Conservation (phyloP, 2,888 invertebrate genomes). For the Polymixis flavicincta region DNA sequence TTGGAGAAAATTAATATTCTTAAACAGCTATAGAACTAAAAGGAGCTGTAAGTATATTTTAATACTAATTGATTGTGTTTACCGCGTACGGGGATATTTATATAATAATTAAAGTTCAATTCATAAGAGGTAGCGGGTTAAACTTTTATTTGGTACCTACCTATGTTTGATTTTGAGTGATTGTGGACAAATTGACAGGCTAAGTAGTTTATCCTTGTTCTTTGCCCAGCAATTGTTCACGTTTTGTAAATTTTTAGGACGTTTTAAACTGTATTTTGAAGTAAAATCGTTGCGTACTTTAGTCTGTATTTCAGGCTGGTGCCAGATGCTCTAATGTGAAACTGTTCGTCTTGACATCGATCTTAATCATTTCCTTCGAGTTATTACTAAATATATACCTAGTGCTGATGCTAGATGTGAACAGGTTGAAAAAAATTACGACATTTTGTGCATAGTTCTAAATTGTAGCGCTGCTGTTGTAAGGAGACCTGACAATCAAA, state of each 20-base stretch:
- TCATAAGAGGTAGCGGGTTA: slow-evolving; percentile 30
- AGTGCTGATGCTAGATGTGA: neutral
- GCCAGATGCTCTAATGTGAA: neutral
- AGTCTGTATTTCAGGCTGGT: neutral
- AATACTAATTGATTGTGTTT: slow-evolving; percentile 61
- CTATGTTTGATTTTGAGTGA: neutral
- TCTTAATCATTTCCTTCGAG: neutral
- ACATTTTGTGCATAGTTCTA: neutral
- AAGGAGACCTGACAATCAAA: neutral
- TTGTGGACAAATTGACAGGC: too few relatives aligned
- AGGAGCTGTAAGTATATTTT: slow-evolving; percentile 31
- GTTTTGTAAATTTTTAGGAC: neutral
- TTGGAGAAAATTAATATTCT: neutral
- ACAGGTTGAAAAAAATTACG: neutral
- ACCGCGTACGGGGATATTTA: slow-evolving; percentile 43
- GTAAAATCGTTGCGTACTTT: neutral
- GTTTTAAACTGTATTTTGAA: neutral
- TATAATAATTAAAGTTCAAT: slow-evolving; percentile 17
- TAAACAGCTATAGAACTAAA: slow-evolving; percentile 12
- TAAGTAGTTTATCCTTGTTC: too few relatives aligned
- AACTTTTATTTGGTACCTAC: neutral
- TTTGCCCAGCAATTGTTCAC: too few relatives aligned
- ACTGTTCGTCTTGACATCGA: neutral
- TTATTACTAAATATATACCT: neutral
- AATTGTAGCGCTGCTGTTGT: neutral